A percentile compares a stretch with the other conserved stretches of the same genome.
Evolutionary conservation across 2,797 vertebrate genomes (phyloP).

Genomic region (Buphagus erythrorhynchus): DNA sequence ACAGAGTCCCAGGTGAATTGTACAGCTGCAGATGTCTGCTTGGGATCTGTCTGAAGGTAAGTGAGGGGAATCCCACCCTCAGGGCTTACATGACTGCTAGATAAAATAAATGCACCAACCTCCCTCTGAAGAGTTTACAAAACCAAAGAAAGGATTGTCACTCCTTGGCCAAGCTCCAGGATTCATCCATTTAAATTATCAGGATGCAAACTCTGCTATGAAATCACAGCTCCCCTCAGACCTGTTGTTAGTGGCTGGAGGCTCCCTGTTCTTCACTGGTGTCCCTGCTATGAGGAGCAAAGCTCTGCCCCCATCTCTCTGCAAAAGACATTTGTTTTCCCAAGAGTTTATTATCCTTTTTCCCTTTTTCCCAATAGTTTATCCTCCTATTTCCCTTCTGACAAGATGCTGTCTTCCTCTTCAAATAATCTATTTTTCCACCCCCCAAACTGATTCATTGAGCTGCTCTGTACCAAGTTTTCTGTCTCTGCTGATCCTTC

Average conservation of each 20-base stretch:
- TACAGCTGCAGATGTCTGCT: not conserved
- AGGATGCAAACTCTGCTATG: not conserved
- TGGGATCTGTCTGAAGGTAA: not conserved
- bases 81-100: not conserved
- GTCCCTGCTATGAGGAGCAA: not conserved
- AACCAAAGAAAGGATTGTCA: not conserved
- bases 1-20: not conserved
- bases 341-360: not conserved
- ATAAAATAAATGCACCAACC: not conserved
- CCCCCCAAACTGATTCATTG: not conserved
- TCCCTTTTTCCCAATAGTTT: not conserved
- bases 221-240: not conserved
- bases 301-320: not conserved
- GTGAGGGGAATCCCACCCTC: not conserved
- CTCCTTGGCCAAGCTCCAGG: not conserved
- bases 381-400: not conserved
- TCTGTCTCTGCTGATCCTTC: not conserved
- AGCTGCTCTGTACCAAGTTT: not conserved
- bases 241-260: not conserved
- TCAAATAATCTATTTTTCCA: not conserved
- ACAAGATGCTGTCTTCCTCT: not conserved
- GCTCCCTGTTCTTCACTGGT: not conserved
- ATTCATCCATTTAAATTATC: not conserved
- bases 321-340: not conserved
- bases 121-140: not conserved